phyloP scores from a whole-genome alignment of 2,888 invertebrate genomes.

The Apeira syringaria region DNA sequence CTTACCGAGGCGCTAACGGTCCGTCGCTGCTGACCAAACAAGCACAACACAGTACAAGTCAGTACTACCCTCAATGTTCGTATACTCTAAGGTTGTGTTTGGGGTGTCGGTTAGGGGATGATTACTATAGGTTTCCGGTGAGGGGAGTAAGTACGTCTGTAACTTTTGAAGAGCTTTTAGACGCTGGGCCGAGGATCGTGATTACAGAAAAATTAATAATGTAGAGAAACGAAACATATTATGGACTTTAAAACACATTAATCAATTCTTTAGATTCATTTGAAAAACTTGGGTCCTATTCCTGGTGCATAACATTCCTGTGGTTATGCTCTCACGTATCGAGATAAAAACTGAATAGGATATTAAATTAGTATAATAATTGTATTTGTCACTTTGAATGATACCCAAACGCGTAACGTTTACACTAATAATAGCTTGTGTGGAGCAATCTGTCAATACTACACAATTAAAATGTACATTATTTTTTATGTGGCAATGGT shows the following conservation, averaged over 20 bases:
- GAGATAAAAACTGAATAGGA: constrained; percentile 7
- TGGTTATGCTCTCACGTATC: constrained; percentile 9
- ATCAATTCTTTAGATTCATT: too few relatives aligned
- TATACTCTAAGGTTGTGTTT: constrained; percentile 47
- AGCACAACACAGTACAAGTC: constrained; percentile 80
- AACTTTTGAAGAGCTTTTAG: constrained; percentile 39
- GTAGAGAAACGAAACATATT: constrained; percentile 31
- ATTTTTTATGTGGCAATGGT: too few relatives aligned
- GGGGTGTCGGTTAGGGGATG: constrained; percentile 49
- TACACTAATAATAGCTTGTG: not conserved
- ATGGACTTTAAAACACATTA: too few relatives aligned
- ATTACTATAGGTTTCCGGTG: constrained; percentile 42
- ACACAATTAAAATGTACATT: too few relatives aligned
- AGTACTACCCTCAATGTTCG: constrained; percentile 75
- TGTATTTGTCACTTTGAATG: not conserved
- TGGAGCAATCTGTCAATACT: not conserved
- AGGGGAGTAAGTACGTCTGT: constrained; percentile 39
- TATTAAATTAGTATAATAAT: not conserved
- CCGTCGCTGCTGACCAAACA: constrained; percentile 83
- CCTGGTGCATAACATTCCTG: not conserved
- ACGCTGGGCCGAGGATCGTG: constrained; percentile 34
- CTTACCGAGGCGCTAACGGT: constrained; percentile 82
- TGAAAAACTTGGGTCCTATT: not conserved
- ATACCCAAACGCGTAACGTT: not conserved
- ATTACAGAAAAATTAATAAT: constrained; percentile 32